Percentiles rank a stretch among this genome's conserved stretches.
These are phyloP conservation scores for Lanius collurio DNA, from an alignment of 2,113 vertebrate genomes.

Conservation along the genomic window DNA sequence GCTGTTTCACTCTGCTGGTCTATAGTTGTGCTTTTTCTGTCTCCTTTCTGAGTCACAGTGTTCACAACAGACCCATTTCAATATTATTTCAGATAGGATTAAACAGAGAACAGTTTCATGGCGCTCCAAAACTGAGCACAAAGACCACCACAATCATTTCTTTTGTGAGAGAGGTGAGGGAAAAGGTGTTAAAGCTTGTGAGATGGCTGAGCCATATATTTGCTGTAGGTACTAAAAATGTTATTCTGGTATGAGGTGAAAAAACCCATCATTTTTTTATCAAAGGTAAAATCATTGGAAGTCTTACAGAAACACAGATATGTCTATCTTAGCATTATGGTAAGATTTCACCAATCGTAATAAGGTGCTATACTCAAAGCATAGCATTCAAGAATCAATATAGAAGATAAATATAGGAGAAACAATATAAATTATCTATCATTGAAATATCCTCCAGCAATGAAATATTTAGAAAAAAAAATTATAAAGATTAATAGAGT, in stretches of 20 bases:
- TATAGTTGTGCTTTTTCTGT: neutral
- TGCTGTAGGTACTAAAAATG: neutral
- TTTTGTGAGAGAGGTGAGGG: neutral
- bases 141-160: neutral
- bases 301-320: neutral
- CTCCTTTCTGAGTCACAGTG: neutral
- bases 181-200: neutral
- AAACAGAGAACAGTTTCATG: neutral
- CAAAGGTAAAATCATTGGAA: neutral
- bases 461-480: conserved; percentile 57
- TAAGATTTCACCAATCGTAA: neutral
- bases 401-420: conserved; percentile 35
- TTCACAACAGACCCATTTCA: neutral
- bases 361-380: neutral
- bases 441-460: conserved; percentile 11
- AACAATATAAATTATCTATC: conserved; percentile 30
- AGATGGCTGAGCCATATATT: neutral
- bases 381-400: neutral
- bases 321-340: neutral
- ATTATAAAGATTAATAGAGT: conserved; percentile 54
- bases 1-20: neutral
- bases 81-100: neutral
- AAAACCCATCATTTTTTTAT: neutral
- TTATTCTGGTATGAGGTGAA: neutral
- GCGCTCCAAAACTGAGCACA: neutral